Percentiles rank a stretch among this genome's conserved stretches.
Evolutionary conservation across 2,888 invertebrate genomes (phyloP).

Genomic region (Neoaliturus tenellus): DNA sequence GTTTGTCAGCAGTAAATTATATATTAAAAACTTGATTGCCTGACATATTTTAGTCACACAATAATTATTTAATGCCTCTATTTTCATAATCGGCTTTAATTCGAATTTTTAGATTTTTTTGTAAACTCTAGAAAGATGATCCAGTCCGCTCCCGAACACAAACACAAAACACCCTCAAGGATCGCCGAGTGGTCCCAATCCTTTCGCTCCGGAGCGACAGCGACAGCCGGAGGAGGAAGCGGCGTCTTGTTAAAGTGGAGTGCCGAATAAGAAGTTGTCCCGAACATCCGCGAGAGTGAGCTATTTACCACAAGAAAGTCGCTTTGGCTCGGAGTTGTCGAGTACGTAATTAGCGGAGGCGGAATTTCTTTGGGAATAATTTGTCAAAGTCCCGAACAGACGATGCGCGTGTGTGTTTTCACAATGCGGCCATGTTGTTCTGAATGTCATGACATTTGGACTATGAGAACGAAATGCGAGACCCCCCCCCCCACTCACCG

Average conservation of each 20-base stretch:
- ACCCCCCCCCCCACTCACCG: neutral
- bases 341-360: constrained; percentile 26
- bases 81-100: no score
- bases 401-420: neutral
- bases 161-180: constrained; percentile 5
- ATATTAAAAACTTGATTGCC: no score
- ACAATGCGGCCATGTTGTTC: neutral
- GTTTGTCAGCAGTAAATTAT: no score
- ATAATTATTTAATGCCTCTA: no score
- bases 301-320: neutral
- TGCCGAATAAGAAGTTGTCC: constrained; percentile 7
- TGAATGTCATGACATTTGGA: neutral
- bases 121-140: no score
- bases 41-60: no score
- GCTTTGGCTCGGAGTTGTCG: constrained; percentile 22
- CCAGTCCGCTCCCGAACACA: neutral
- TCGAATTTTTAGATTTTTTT: no score
- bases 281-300: constrained; percentile 10
- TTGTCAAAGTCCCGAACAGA: constrained; percentile 43
- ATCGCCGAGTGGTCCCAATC: constrained; percentile 1
- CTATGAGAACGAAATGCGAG: neutral
- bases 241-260: constrained; percentile 33
- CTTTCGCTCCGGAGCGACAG: neutral
- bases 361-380: constrained; percentile 26
- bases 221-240: neutral